Percentiles rank a stretch among this genome's conserved stretches.
phyloP scores from a whole-genome alignment of 2,113 vertebrate genomes.

The Bagarius yarrelli region DNA sequence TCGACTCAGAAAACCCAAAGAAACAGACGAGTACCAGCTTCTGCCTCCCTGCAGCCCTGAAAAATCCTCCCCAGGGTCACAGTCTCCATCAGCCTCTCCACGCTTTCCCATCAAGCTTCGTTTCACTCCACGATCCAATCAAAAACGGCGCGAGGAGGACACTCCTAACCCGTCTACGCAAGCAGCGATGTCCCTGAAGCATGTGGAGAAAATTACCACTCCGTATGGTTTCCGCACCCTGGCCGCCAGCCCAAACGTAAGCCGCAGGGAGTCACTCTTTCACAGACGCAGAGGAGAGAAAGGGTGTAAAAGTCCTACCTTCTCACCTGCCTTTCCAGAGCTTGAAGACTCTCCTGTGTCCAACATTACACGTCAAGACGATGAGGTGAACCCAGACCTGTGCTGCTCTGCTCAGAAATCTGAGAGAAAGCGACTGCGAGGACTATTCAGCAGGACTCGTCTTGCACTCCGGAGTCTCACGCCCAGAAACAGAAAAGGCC shows the following conservation, averaged over 20 bases:
- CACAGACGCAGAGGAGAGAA: slow-evolving; percentile 37
- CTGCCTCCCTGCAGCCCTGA: slow-evolving; percentile 47
- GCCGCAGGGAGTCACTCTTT: slow-evolving; percentile 65
- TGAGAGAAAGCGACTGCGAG: slow-evolving; percentile 34
- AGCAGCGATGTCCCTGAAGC: slow-evolving; percentile 62
- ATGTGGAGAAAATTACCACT: slow-evolving; percentile 62
- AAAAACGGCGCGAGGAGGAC: background rate
- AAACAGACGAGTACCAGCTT: slow-evolving; percentile 33
- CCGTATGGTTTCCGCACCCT: slow-evolving; percentile 65
- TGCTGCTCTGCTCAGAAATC: slow-evolving; percentile 2
- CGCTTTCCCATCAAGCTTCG: slow-evolving; percentile 8
- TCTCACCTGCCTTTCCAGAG: background rate
- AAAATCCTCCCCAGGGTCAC: background rate
- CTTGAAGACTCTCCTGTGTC: background rate
- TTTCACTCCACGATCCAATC: slow-evolving; percentile 12
- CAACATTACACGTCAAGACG: background rate
- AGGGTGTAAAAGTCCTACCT: background rate
- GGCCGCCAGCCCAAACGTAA: slow-evolving; percentile 58
- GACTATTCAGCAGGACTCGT: slow-evolving; percentile 43
- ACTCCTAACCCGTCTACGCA: slow-evolving; percentile 48
- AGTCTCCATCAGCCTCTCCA: background rate
- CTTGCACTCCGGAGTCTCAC: slow-evolving; percentile 44
- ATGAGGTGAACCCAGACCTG: background rate
- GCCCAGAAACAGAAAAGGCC: slow-evolving; percentile 10
- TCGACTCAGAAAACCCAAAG: slow-evolving; percentile 14